Evolutionary conservation across 2,113 vertebrate species (phyloP).

Genomic region (Gasterosteus aculeatus): DNA sequence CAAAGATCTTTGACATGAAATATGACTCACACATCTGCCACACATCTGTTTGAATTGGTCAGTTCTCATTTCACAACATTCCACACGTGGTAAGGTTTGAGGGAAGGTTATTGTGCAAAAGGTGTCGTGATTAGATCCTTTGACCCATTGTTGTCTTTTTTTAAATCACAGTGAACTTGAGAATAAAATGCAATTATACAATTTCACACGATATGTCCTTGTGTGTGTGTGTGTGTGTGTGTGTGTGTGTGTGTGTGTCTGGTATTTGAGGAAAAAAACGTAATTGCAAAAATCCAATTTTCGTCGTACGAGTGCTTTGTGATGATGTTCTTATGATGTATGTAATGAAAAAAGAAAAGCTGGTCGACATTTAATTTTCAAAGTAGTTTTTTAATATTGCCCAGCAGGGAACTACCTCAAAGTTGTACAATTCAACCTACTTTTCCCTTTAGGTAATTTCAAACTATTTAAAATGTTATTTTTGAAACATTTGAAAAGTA

Average conservation of each 20-base stretch:
- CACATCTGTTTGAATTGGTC: conserved; percentile 57
- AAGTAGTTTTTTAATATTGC: background rate
- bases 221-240: background rate
- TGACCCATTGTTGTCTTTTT: background rate
- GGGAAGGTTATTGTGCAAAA: background rate
- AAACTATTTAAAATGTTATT: background rate
- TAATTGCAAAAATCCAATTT: background rate
- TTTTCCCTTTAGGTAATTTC: background rate
- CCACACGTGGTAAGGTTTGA: background rate
- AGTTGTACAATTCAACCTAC: background rate
- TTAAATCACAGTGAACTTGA: background rate
- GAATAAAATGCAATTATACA: background rate
- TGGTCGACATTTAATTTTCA: background rate
- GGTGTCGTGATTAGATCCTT: background rate
- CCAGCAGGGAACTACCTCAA: background rate
- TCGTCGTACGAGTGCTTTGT: background rate
- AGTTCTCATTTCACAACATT: conserved; percentile 32
- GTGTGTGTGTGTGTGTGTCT: background rate
- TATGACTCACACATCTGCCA: conserved; percentile 35
- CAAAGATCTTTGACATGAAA: conserved; percentile 48
- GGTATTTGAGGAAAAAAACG: background rate
- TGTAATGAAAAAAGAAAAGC: background rate
- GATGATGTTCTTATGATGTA: background rate
- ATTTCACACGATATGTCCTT: background rate
- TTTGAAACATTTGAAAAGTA: no score